Base-by-base conservation (phyloP, 2,888 invertebrate species). In the Zonitis immaculata region DNA sequence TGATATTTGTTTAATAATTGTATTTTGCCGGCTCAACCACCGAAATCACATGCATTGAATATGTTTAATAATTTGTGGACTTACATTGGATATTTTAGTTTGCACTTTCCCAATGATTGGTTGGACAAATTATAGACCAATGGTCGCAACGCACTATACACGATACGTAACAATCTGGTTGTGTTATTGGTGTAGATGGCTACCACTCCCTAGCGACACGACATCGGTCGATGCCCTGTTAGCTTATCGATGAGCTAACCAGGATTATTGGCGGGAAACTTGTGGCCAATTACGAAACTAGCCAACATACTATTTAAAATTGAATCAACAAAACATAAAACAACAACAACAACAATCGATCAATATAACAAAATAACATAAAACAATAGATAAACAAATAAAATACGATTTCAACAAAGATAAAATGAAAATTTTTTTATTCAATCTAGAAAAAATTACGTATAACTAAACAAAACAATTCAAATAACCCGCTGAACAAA, bases 61-160 rank as follows among this genome's bases (percentile, higher is more conserved):
- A 73, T 75, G 80, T 79, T 80, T 80, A 81, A 82, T 82, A 83
- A 82, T 83, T 82, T 82, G 82, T 81, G 81, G 79, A 85, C 85
- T 85, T 85, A 85, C 85, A 83, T 84, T 83, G 83, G 83, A 81
- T 82, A 83, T 80, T 82, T 81, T 80, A 79, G 80, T 79, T 77
- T 77, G 84, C 84, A 85, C 85, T 87, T 85, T 88, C 84, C 82
- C 87, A 82, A 87, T 88, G 89, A 89, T 91, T 90, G 91, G 89
- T 87, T 86, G 87, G 87, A 84, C 85, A 83, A 85, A 85, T 81
- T 83, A 82, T 86, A 86, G 86, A 86, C 87, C 86, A 87, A 88
- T 87, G 87, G 87, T 81, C 87, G 86, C 85, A 83, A 83, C 84
- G 87, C 87, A 78, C 77, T 77, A 75, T 72, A 76, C 74, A 75